These are phyloP conservation scores for Cataglyphis altisquamis DNA, from an alignment of 2,888 invertebrate genomes.

Conservation along the genomic window DNA sequence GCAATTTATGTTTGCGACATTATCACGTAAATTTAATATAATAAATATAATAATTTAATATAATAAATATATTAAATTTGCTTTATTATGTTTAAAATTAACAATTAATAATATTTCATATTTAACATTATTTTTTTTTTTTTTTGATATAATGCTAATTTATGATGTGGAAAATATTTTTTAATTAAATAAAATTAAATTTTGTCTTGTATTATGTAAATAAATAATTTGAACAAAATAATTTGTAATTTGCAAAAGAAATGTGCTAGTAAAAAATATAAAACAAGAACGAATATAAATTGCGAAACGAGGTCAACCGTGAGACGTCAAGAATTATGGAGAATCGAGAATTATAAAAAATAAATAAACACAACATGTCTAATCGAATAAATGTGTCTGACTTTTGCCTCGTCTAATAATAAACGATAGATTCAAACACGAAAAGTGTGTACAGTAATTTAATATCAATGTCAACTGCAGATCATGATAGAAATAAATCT, in stretches of 20 bases:
- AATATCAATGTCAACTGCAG: conserved; percentile 71
- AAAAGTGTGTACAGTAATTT: conserved; percentile 72
- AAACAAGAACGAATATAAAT: background rate
- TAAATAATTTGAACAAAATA: background rate
- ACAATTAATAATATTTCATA: background rate
- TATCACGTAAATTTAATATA: background rate
- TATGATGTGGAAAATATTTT: background rate
- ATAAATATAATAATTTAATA: no score
- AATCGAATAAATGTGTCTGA: conserved; percentile 60
- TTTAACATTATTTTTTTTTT: background rate
- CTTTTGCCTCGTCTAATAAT: conserved; percentile 49
- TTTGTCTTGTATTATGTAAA: background rate
- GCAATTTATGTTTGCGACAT: background rate
- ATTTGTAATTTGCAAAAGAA: background rate
- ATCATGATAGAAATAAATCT: conserved; percentile 54
- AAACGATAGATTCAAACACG: conserved; percentile 56
- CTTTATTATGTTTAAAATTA: background rate
- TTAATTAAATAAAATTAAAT: background rate
- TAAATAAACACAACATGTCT: conserved; percentile 62
- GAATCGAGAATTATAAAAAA: conserved; percentile 55
- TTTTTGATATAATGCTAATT: background rate
- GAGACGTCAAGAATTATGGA: background rate
- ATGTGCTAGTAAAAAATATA: background rate
- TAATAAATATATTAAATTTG: no score
- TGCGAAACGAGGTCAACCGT: background rate